Conservation (phyloP, 2,888 invertebrate species). For the Leucoma salicis region DNA sequence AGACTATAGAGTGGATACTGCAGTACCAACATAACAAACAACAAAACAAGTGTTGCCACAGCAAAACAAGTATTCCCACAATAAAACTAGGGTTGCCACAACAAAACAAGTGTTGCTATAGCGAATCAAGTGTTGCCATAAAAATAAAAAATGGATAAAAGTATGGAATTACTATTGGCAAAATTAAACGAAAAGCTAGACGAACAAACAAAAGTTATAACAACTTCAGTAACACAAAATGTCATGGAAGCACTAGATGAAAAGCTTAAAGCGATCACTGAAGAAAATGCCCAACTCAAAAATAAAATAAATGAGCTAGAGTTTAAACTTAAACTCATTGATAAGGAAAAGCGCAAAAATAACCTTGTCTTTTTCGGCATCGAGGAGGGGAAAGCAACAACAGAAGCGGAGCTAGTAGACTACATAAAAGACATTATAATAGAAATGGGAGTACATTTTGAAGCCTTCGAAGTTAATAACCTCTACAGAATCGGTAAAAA, state of each 20-base stretch:
- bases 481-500: too few relatives aligned
- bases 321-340: constrained; percentile 11
- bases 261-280: constrained; percentile 8
- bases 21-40: constrained; percentile 3
- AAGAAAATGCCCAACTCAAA: constrained; percentile 20
- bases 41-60: constrained; percentile 1
- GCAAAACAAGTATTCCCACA: too few relatives aligned
- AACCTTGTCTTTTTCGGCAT: background rate
- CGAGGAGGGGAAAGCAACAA: constrained; percentile 1
- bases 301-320: constrained; percentile 15
- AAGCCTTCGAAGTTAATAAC: constrained; percentile 4
- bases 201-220: constrained; percentile 11
- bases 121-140: background rate
- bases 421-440: constrained; percentile 12
- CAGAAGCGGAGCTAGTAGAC: constrained; percentile 6
- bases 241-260: constrained; percentile 15
- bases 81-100: too few relatives aligned
- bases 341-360: constrained; percentile 12
- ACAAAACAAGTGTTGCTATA: background rate
- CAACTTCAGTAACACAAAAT: constrained; percentile 13
- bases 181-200: constrained; percentile 12
- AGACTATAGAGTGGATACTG: background rate
- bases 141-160: background rate
- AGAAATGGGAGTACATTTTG: constrained; percentile 10
- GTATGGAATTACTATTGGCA: background rate